phyloP scores from a whole-genome alignment of 2,888 invertebrate species.

The Stenodema calcarata region DNA sequence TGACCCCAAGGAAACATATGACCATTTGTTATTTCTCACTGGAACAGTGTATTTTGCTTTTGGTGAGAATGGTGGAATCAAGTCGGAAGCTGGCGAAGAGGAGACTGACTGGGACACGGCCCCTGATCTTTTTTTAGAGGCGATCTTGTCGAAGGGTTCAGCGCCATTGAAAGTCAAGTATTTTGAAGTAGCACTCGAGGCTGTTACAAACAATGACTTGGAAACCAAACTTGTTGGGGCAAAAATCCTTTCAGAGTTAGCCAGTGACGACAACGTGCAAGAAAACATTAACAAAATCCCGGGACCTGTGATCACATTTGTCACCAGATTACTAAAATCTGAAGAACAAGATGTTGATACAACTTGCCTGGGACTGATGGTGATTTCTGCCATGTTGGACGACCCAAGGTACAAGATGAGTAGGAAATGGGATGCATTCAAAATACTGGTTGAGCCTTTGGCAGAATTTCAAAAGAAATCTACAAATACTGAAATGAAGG shows the following conservation, averaged over 20 bases:
- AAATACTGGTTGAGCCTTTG: slow-evolving; percentile 60
- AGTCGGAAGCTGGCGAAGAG: not conserved
- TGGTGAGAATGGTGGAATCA: slow-evolving; percentile 63
- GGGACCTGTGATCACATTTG: slow-evolving; percentile 60
- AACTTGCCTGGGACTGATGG: slow-evolving; percentile 61
- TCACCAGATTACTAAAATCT: slow-evolving; percentile 60
- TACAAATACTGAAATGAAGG: slow-evolving; percentile 57
- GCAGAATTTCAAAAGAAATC: slow-evolving; percentile 56
- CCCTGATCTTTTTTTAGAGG: slow-evolving; percentile 48
- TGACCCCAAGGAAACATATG: slow-evolving; percentile 59
- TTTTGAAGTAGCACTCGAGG: slow-evolving; percentile 22
- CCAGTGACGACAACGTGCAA: slow-evolving; percentile 60
- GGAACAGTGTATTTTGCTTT: slow-evolving; percentile 59
- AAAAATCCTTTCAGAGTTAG: slow-evolving; percentile 61
- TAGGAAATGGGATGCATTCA: slow-evolving; percentile 60
- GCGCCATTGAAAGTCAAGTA: not conserved
- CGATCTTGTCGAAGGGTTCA: not conserved
- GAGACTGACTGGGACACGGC: slow-evolving; percentile 41
- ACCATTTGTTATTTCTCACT: slow-evolving; percentile 61
- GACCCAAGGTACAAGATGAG: slow-evolving; percentile 56
- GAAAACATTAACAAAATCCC: slow-evolving; percentile 61
- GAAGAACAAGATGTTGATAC: slow-evolving; percentile 57
- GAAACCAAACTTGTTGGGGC: slow-evolving; percentile 59
- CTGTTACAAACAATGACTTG: slow-evolving; percentile 51
- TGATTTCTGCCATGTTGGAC: slow-evolving; percentile 61